A percentile compares a stretch with the other conserved stretches of the same genome.
phyloP scores from a whole-genome alignment of 2,888 invertebrate genomes.

The Lasioglossum villosulum region DNA sequence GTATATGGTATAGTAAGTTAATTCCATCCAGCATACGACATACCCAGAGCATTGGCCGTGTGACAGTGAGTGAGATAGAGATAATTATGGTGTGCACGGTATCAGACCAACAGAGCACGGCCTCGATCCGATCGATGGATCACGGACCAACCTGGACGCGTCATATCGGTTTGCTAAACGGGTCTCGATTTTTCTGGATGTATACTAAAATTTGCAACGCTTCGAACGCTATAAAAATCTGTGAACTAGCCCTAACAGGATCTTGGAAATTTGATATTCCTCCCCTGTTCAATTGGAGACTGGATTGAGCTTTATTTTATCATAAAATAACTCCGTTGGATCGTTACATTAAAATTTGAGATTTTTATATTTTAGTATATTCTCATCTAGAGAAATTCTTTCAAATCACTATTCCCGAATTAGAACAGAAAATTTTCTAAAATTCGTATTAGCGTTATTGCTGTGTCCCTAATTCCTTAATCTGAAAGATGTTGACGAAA shows the following conservation, averaged over 20 bases:
- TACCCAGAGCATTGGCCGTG: slow-evolving; percentile 84
- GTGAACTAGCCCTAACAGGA: neutral
- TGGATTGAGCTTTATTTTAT: neutral
- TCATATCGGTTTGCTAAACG: neutral
- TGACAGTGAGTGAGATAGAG: slow-evolving; percentile 80
- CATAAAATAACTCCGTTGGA: neutral
- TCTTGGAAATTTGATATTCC: neutral
- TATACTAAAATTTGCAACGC: neutral
- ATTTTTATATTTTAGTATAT: neutral
- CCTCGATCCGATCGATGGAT: slow-evolving; percentile 50
- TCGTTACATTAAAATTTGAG: neutral
- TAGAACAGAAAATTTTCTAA: neutral
- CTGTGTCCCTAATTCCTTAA: too few species aligned
- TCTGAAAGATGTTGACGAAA: too few species aligned
- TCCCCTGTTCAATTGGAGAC: neutral
- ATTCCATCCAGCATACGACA: slow-evolving; percentile 84
- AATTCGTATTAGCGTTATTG: neutral
- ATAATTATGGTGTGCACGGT: slow-evolving; percentile 78
- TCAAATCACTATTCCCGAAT: neutral
- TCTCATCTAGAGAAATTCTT: neutral
- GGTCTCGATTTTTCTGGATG: neutral
- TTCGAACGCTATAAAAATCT: neutral
- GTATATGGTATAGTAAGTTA: slow-evolving; percentile 66
- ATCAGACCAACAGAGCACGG: slow-evolving; percentile 51
- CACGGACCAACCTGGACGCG: neutral